These are phyloP conservation scores for Brachyptera putata DNA, from an alignment of 2,888 invertebrate species.

Conservation along the genomic window DNA sequence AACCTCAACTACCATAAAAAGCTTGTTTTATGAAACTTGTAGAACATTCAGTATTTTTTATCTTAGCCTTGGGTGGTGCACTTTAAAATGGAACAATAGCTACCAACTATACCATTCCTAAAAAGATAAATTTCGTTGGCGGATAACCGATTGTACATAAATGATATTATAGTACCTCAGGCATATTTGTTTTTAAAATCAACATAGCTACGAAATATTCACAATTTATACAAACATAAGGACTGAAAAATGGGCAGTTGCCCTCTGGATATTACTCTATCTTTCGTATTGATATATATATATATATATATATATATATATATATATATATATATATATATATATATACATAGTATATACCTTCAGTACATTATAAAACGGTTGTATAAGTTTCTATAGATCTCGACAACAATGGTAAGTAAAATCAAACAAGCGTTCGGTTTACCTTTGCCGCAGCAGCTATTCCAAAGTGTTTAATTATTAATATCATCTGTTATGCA, in stretches of 20 bases:
- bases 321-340: conserved; percentile 4
- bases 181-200: conserved; percentile 8
- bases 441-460: too few species aligned
- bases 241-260: too few species aligned
- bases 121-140: conserved; percentile 14
- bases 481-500: too few species aligned
- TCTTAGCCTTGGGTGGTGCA: not conserved
- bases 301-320: not conserved
- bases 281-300: too few species aligned
- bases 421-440: too few species aligned
- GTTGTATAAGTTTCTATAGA: too few species aligned
- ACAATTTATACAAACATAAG: too few species aligned
- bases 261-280: not conserved
- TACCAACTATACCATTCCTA: conserved; percentile 15
- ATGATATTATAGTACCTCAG: not conserved
- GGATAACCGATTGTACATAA: not conserved
- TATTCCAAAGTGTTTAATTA: too few species aligned
- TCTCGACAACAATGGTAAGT: too few species aligned
- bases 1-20: not conserved
- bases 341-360: too few species aligned
- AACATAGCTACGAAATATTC: too few species aligned
- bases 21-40: conserved; percentile 6
- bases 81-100: conserved; percentile 5
- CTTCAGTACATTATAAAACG: too few species aligned
- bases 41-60: conserved; percentile 7